Conservation (phyloP, 2,888 invertebrate species). For the Agrochola lychnidis region DNA sequence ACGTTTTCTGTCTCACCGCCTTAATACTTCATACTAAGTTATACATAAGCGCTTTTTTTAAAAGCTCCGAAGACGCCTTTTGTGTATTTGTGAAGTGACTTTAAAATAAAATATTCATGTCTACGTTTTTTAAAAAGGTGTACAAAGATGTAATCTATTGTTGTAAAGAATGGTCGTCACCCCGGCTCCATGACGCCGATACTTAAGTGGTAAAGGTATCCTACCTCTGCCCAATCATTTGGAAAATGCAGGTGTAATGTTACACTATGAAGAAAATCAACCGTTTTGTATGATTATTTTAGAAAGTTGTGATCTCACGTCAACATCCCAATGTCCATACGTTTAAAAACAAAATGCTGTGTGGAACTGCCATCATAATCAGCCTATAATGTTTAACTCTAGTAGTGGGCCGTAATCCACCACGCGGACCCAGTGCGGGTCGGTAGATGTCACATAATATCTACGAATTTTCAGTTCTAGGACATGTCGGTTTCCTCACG, state of each 20-base stretch:
- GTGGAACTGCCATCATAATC: too few relatives aligned
- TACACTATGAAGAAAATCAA: background rate
- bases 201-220: background rate
- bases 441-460: too few relatives aligned
- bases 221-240: background rate
- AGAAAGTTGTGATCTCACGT: background rate
- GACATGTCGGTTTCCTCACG: too few relatives aligned
- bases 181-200: too few relatives aligned
- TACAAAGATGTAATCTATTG: background rate
- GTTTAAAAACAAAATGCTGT: too few relatives aligned
- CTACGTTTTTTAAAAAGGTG: background rate
- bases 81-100: slow-evolving; percentile 7
- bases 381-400: too few relatives aligned
- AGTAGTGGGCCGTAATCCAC: too few relatives aligned
- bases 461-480: too few relatives aligned
- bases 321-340: background rate
- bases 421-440: too few relatives aligned
- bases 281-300: background rate
- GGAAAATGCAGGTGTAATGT: too few relatives aligned
- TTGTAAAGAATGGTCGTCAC: background rate
- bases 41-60: slow-evolving; percentile 12
- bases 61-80: slow-evolving; percentile 11
- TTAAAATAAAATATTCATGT: slow-evolving; percentile 21
- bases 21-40: slow-evolving; percentile 10
- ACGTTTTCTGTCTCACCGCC: slow-evolving; percentile 37